Conservation (phyloP, 2,113 vertebrate species). For the Notechis scutatus region DNA sequence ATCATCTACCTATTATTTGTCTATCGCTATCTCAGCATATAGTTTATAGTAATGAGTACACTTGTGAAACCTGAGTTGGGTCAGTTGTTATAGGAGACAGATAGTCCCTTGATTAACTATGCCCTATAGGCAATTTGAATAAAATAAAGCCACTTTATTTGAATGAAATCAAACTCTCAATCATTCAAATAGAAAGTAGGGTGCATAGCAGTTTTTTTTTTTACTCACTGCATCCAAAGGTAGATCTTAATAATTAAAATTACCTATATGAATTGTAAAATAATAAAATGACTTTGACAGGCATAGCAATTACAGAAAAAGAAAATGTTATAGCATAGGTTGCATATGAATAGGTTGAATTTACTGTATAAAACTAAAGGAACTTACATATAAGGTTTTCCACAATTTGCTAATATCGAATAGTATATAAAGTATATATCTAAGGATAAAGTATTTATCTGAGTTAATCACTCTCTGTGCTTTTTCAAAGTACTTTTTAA, state of each 20-base stretch:
- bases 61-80: no score
- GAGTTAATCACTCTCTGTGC: background rate
- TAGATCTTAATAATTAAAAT: background rate
- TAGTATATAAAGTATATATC: no score
- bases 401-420: background rate
- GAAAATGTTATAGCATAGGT: background rate
- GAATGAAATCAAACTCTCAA: background rate
- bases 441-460: background rate
- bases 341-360: background rate
- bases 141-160: background rate
- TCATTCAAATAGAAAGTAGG: background rate
- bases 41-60: no score
- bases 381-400: background rate
- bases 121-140: background rate
- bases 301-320: no score
- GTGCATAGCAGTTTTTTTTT: background rate
- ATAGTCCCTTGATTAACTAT: no score
- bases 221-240: background rate
- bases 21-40: no score
- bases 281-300: background rate
- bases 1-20: no score
- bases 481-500: background rate
- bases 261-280: background rate
- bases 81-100: no score
- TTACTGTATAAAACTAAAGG: background rate